Evolutionary conservation across 2,797 vertebrate species (phyloP), one percentile per base, ranked within the genome.

Genomic region (Falco berigora): DNA sequence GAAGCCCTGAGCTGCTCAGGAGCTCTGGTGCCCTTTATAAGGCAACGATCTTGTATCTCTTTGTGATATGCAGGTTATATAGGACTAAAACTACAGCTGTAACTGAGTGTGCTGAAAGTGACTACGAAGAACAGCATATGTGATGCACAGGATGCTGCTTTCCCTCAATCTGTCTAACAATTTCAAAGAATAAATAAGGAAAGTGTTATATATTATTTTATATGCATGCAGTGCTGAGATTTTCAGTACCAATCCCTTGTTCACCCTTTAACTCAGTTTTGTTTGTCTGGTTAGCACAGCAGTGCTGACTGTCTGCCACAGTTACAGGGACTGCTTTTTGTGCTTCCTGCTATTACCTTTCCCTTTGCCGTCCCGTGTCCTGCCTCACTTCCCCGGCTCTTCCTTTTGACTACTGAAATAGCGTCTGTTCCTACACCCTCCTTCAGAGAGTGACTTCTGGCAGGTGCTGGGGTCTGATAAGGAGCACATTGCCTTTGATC

Each of bases 321-420:
- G 8, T 40, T 34, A 3, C 72, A 53, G 62, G 40, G 10, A 7
- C 22, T 53, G 78, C 59, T 66, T 52, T 36, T 30, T n/a, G 46
- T 55, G 32, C 50, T 47, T 28, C 49, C 55, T 64, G 77, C 61
- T 73, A 64, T 47, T 6, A 0, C 52, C 72, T 28, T 50, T 67
- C 68, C 79, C 59, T 7, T 34, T 2, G 0, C 46, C 46, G 38
- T 8, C 42, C 50, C 12, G 0, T 20, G 50, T 55, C 53, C 14
- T 32, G 30, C 71, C 40, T 47, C 4, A 1, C 63, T 59, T 56
- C 34, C 53, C 58, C 87, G 58, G 77, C 53, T 63, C 64, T 55
- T 49, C 59, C 38, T 18, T 25, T 13, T 8, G 6, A 4, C 4
- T 3, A 0, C 47, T 21, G 58, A 11, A 49, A 30, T 8, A 8